Percentiles rank a stretch among this genome's conserved stretches.
These are phyloP conservation scores for Oscheius sp. DNA, from an alignment of 2,888 invertebrate genomes.

Conservation along the genomic window DNA sequence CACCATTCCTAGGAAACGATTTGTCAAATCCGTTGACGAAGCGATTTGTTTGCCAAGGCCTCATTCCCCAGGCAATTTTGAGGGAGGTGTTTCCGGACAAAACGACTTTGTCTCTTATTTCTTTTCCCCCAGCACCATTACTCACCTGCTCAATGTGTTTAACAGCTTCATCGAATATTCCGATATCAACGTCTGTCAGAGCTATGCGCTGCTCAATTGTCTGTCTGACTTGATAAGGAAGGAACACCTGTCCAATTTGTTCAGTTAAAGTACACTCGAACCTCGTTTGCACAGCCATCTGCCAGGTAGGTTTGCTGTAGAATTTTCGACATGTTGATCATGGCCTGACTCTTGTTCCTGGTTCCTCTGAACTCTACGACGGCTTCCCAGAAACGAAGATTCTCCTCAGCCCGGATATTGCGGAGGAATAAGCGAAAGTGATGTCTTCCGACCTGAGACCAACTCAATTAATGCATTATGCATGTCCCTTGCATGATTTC, in stretches of 20 bases:
- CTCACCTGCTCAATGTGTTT: conserved; percentile 67
- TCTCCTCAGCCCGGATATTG: conserved; percentile 68
- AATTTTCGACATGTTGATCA: conserved; percentile 62
- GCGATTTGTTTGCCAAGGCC: not conserved
- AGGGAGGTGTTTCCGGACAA: not conserved
- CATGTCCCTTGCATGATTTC: conserved; percentile 55
- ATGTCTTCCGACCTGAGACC: conserved; percentile 63
- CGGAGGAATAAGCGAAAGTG: conserved; percentile 67
- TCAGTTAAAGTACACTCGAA: conserved; percentile 23
- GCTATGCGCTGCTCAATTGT: conserved; percentile 55
- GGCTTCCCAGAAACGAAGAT: conserved; percentile 68
- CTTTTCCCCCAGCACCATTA: not conserved
- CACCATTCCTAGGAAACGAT: not conserved
- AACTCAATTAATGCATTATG: not conserved
- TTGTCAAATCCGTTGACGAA: not conserved
- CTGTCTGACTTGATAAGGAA: conserved; percentile 67
- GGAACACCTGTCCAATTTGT: conserved; percentile 64
- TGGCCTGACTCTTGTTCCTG: conserved; percentile 60
- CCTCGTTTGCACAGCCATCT: conserved; percentile 66
- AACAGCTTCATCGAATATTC: conserved; percentile 67
- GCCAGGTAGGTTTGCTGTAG: conserved; percentile 64
- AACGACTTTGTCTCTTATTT: not conserved
- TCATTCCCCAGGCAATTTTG: not conserved
- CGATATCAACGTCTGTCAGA: conserved; percentile 64
- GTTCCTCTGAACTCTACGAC: conserved; percentile 58